Conservation (phyloP, 2,888 invertebrate species). For the Melipona bicolor region DNA sequence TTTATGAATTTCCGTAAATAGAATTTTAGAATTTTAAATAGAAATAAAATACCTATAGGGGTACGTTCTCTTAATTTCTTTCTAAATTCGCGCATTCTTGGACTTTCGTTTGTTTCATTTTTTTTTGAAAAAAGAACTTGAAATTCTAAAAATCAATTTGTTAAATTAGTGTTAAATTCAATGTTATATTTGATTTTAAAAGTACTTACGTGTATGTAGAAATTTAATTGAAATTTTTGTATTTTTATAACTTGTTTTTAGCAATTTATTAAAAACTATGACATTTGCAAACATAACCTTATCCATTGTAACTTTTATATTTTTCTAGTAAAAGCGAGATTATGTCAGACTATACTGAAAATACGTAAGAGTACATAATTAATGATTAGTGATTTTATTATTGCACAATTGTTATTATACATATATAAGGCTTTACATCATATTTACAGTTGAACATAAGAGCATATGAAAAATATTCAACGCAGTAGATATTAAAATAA, state of each 20-base stretch:
- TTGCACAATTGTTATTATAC: constrained; percentile 83
- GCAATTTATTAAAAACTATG: neutral
- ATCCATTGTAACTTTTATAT: constrained; percentile 5
- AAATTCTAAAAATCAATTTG: constrained; percentile 49
- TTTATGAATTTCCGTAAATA: neutral
- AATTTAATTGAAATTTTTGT: neutral
- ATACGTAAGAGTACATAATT: constrained; percentile 83
- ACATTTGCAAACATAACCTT: constrained; percentile 44
- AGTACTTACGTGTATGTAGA: constrained; percentile 38
- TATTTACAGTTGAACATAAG: neutral
- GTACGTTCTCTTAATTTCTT: constrained; percentile 89
- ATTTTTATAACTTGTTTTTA: constrained; percentile 27
- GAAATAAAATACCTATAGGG: constrained; percentile 84
- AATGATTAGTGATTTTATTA: constrained; percentile 81
- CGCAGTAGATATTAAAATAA: neutral
- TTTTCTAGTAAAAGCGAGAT: neutral
- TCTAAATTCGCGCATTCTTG: constrained; percentile 89
- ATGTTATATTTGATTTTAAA: neutral
- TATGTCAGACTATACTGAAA: neutral
- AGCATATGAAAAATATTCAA: neutral
- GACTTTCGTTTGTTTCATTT: constrained; percentile 83
- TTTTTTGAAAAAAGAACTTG: constrained; percentile 66
- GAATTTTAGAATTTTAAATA: neutral
- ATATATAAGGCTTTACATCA: neutral
- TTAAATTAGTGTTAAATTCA: neutral